Conservation (phyloP, 2,797 vertebrate species). For the Lemur catta region DNA sequence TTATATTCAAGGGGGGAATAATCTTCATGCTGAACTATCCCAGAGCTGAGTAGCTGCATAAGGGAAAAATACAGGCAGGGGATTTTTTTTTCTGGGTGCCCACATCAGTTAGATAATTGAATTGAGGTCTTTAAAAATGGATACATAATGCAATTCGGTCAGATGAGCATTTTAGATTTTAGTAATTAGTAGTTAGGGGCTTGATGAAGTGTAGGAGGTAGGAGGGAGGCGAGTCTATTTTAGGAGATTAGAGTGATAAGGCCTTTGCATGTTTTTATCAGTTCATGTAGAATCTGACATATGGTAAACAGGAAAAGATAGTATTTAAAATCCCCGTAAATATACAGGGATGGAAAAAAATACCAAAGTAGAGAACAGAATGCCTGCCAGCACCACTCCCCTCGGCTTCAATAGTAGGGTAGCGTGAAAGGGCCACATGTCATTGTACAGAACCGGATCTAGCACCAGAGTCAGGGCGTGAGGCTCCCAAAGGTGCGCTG, state of each 20-base stretch:
- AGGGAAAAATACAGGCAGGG: not conserved
- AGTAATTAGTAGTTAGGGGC: conserved; percentile 65
- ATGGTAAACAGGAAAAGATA: conserved; percentile 63
- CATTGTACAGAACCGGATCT: fast-evolving
- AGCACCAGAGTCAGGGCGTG: fast-evolving
- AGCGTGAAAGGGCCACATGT: not conserved
- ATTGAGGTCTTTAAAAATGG: conserved; percentile 64
- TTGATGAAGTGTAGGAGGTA: conserved; percentile 59
- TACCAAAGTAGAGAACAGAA: not conserved
- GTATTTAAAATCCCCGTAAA: conserved; percentile 64
- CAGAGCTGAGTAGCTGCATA: not conserved
- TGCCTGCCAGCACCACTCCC: not conserved
- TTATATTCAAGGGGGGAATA: not conserved
- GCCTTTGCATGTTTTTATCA: conserved; percentile 66
- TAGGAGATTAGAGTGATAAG: conserved; percentile 34
- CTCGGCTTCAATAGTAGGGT: not conserved
- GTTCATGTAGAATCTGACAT: conserved; percentile 51
- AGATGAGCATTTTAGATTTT: conserved; percentile 63
- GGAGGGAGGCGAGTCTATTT: conserved; percentile 58
- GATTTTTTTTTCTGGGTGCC: not conserved
- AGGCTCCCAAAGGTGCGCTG: fast-evolving
- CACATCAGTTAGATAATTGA: conserved; percentile 42
- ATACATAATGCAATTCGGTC: conserved; percentile 53
- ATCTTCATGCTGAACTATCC: not conserved
- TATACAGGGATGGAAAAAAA: not conserved